Conservation (phyloP, 2,797 vertebrate genomes). For the Zenarchopterus dispar region DNA sequence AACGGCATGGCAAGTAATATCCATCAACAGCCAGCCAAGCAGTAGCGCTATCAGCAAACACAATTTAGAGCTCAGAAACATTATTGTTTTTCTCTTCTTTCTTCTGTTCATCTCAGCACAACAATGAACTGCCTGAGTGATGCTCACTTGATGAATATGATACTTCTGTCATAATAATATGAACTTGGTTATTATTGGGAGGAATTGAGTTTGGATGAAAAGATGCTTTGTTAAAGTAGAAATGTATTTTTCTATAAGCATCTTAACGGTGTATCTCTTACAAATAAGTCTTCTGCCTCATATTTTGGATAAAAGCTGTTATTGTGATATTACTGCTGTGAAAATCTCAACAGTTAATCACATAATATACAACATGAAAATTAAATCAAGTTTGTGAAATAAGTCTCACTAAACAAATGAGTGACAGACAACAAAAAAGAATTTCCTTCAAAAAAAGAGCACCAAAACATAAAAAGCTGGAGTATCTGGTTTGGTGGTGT, state of each 20-base stretch:
- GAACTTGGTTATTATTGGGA: constrained; percentile 64
- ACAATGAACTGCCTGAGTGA: constrained; percentile 68
- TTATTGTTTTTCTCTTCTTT: constrained; percentile 71
- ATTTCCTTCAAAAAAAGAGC: too few species aligned
- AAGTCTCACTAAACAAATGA: too few species aligned
- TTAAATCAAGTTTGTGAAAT: neutral
- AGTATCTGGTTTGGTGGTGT: too few species aligned
- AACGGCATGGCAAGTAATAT: constrained; percentile 77
- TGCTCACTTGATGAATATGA: constrained; percentile 75
- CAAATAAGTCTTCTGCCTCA: constrained; percentile 14
- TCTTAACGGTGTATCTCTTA: constrained; percentile 15
- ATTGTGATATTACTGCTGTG: constrained; percentile 1
- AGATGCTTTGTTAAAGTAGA: constrained; percentile 49
- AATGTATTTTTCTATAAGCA: constrained; percentile 19
- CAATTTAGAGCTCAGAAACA: constrained; percentile 78
- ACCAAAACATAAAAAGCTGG: too few species aligned
- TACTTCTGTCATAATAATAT: constrained; percentile 61
- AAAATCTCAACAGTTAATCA: neutral
- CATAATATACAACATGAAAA: neutral
- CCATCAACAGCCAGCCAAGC: constrained; percentile 82
- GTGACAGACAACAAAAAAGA: too few species aligned
- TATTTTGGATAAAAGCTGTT: constrained; percentile 29
- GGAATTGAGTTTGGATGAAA: constrained; percentile 66
- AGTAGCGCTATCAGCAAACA: constrained; percentile 79
- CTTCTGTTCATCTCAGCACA: constrained; percentile 51